These are phyloP conservation scores for Glossosoma conforme DNA, from an alignment of 1,140 invertebrate species.

Conservation along the genomic window DNA sequence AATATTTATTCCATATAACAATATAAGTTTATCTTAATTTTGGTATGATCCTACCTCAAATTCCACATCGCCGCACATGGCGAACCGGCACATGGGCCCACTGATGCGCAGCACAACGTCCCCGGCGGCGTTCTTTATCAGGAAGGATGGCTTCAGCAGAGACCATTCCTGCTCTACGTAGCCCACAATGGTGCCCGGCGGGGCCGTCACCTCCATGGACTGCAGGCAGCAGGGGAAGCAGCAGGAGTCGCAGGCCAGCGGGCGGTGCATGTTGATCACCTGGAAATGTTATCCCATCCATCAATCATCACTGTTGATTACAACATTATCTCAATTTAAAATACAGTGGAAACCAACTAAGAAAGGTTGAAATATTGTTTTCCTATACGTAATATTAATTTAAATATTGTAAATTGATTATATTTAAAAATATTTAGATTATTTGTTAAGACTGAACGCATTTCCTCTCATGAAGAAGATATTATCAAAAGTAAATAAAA, in stretches of 20 bases:
- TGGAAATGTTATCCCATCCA: no score
- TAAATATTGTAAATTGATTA: no score
- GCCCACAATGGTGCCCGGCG: slow-evolving; percentile 69
- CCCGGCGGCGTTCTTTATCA: slow-evolving; percentile 71
- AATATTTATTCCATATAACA: no score
- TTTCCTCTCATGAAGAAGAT: no score
- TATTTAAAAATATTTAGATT: no score
- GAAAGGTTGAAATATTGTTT: no score
- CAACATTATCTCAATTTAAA: neutral
- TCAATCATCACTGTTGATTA: no score
- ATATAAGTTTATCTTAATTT: no score
- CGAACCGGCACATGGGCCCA: slow-evolving; percentile 77
- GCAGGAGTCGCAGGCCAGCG: slow-evolving; percentile 71
- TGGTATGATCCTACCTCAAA: slow-evolving; percentile 51
- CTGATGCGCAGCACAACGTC: slow-evolving; percentile 76
- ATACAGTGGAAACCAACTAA: no score
- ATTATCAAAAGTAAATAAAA: no score
- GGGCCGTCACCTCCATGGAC: slow-evolving; percentile 70
- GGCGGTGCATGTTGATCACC: slow-evolving; percentile 68
- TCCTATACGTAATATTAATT: no score
- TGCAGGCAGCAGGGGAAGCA: slow-evolving; percentile 83
- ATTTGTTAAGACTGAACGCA: no score
- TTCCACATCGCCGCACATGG: slow-evolving; percentile 75
- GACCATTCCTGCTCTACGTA: slow-evolving; percentile 83
- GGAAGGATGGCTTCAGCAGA: slow-evolving; percentile 70